Evolutionary conservation across 2,797 vertebrate species (phyloP).

Genomic region (Cryptoblepharus egeriae): DNA sequence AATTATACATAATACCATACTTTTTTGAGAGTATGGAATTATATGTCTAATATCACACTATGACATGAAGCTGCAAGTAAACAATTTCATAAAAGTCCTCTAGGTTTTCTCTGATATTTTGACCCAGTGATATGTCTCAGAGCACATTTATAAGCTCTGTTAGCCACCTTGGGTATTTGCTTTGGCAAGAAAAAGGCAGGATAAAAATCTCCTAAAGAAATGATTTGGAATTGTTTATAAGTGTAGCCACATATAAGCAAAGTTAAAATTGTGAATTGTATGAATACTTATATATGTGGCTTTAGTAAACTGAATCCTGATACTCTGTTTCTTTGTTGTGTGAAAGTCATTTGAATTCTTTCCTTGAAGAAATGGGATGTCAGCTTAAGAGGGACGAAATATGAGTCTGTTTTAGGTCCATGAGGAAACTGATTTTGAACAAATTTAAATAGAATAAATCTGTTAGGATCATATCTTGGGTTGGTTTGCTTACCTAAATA

Average conservation of each 20-base stretch:
- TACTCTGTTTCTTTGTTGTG: conserved; percentile 51
- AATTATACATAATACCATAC: neutral
- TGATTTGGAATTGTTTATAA: too few relatives aligned
- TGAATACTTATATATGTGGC: conserved; percentile 28
- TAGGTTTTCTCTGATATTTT: conserved; percentile 1
- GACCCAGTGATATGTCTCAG: too few relatives aligned
- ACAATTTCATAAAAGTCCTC: conserved; percentile 60
- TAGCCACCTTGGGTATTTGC: too few relatives aligned
- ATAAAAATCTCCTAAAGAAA: too few relatives aligned
- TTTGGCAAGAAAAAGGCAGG: too few relatives aligned
- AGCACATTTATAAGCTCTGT: too few relatives aligned
- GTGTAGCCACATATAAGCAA: too few relatives aligned
- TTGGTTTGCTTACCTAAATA: neutral
- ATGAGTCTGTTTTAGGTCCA: neutral
- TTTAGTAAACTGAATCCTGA: conserved; percentile 51
- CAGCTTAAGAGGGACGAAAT: neutral
- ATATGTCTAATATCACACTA: neutral
- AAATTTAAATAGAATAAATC: neutral
- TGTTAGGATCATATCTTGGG: conserved; percentile 1
- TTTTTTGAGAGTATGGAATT: neutral
- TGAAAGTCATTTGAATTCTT: conserved; percentile 24
- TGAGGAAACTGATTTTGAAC: conserved; percentile 6
- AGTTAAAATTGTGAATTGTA: neutral
- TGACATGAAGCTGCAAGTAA: neutral
- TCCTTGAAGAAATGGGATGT: conserved; percentile 10